Percentiles rank a stretch among this genome's conserved stretches.
Evolutionary conservation across 1,140 invertebrate genomes (phyloP).

Genomic region (Lineus longissimus): DNA sequence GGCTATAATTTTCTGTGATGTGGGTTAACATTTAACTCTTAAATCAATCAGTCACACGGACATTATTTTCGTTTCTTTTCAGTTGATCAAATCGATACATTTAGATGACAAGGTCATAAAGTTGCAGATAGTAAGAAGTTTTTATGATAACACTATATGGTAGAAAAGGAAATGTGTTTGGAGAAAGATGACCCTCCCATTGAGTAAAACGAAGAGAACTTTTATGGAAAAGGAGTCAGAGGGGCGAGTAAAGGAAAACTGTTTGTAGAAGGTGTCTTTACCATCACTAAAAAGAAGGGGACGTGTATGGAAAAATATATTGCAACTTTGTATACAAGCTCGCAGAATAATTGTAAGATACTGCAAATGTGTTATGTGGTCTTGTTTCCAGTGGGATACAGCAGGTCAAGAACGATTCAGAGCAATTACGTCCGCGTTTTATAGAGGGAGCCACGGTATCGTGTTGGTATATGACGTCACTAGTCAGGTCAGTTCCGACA

Average conservation of each 20-base stretch:
- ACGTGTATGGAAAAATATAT: no score
- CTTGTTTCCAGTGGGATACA: constrained; percentile 81
- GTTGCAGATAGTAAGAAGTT: constrained; percentile 83
- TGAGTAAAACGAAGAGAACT: no score
- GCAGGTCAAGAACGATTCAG: constrained; percentile 94
- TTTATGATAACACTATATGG: no score
- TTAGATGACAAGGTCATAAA: constrained; percentile 99
- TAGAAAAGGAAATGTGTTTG: no score
- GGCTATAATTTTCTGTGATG: background rate
- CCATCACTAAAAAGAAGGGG: no score
- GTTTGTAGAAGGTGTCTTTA: no score
- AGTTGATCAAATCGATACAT: constrained; percentile 99
- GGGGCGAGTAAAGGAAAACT: no score
- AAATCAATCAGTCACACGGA: constrained; percentile 10
- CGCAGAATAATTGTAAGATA: no score
- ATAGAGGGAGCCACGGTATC: constrained; percentile 98
- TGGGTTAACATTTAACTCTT: background rate
- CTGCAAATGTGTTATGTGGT: no score
- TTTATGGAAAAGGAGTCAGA: no score
- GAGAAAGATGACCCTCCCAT: no score
- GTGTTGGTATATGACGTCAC: constrained; percentile 99
- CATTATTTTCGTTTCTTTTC: constrained; percentile 52
- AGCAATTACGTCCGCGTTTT: constrained; percentile 93
- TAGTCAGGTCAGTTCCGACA: constrained; percentile 65
- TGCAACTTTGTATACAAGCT: no score